Percentiles rank a stretch among this genome's conserved stretches.
phyloP scores from a whole-genome alignment of 2,888 invertebrate species.

The Harpalus rufipes region DNA sequence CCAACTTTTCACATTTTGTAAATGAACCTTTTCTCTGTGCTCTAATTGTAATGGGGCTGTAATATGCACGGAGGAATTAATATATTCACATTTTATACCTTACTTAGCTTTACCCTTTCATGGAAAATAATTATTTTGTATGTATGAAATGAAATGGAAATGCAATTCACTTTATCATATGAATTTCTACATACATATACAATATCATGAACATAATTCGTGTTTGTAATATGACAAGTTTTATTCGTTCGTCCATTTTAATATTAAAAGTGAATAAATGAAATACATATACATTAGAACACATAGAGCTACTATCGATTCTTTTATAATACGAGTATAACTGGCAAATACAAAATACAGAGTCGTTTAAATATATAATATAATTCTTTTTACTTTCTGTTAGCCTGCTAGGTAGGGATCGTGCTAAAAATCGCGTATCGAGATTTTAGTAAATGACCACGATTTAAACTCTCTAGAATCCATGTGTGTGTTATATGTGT shows the following conservation, averaged over 20 bases:
- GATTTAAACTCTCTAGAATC: too few relatives aligned
- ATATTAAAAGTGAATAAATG: neutral
- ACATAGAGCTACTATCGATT: too few relatives aligned
- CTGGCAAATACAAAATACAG: too few relatives aligned
- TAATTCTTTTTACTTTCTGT: too few relatives aligned
- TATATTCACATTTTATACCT: slow-evolving; percentile 47
- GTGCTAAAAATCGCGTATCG: too few relatives aligned
- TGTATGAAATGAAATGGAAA: neutral
- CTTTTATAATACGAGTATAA: too few relatives aligned
- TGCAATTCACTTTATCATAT: neutral
- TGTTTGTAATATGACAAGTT: neutral
- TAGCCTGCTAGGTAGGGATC: too few relatives aligned
- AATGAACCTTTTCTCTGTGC: slow-evolving; percentile 44
- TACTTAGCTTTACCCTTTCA: slow-evolving; percentile 38
- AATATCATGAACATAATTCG: neutral
- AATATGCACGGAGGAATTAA: slow-evolving; percentile 44
- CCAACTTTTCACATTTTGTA: slow-evolving; percentile 56
- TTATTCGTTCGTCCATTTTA: neutral
- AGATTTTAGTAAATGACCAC: too few relatives aligned
- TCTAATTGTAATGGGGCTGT: slow-evolving; percentile 51
- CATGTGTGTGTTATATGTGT: too few relatives aligned
- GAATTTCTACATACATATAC: neutral
- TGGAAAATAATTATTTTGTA: neutral
- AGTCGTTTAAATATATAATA: too few relatives aligned
- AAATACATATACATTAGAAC: neutral